Percentiles rank a stretch among this genome's conserved stretches.
phyloP scores from a whole-genome alignment of 2,888 invertebrate genomes.

The Eupithecia subfuscata region DNA sequence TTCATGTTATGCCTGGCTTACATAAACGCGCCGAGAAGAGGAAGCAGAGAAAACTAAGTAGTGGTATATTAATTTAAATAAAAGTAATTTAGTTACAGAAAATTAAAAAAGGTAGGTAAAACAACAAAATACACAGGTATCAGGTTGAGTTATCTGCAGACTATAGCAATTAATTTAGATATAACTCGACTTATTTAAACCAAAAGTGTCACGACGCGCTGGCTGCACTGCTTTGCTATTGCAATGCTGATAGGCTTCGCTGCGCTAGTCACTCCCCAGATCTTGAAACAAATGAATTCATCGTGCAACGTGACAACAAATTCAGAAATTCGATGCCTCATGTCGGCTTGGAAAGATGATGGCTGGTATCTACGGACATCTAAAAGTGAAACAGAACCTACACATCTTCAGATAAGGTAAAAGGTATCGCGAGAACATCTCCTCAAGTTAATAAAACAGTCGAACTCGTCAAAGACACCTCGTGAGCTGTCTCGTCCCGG shows the following conservation, averaged over 20 bases:
- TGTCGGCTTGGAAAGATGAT: not conserved
- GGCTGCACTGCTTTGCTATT: not conserved
- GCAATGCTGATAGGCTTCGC: not conserved
- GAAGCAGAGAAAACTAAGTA: not conserved
- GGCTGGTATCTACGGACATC: not conserved
- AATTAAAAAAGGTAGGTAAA: no score
- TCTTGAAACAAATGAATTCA: not conserved
- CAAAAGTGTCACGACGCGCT: no score
- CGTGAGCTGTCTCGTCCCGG: constrained; percentile 27
- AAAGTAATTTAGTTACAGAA: not conserved
- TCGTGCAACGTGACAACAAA: not conserved
- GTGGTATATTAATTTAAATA: no score
- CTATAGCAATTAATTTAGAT: no score
- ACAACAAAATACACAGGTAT: not conserved
- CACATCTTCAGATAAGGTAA: constrained; percentile 6
- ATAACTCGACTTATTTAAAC: no score
- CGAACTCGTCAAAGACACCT: constrained; percentile 27
- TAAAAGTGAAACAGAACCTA: constrained; percentile 4
- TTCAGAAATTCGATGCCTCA: not conserved
- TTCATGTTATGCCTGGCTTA: not conserved
- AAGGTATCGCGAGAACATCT: constrained; percentile 18
- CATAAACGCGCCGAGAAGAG: not conserved
- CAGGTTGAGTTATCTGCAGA: not conserved
- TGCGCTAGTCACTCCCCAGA: not conserved
- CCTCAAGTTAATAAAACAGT: constrained; percentile 29